These are phyloP conservation scores for Megalurothrips usitatus DNA, from an alignment of 2,888 invertebrate species.

Conservation along the genomic window DNA sequence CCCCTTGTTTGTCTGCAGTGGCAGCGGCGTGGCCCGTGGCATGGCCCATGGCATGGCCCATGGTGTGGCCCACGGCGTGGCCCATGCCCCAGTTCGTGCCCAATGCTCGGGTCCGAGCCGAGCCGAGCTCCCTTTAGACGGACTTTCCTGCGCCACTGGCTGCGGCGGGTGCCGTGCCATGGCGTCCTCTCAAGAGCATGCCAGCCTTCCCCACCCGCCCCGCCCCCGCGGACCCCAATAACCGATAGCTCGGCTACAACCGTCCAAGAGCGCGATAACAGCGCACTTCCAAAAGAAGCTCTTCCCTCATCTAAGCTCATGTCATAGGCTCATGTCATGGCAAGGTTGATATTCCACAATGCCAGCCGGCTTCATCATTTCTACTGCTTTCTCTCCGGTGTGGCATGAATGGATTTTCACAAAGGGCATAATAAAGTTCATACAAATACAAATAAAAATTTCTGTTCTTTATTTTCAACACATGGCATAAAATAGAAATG, in stretches of 20 bases:
- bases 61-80: neutral
- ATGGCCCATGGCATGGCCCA: too few relatives aligned
- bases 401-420: too few relatives aligned
- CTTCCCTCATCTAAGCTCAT: too few relatives aligned
- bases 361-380: too few relatives aligned
- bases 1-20: conserved; percentile 16
- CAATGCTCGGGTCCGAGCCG: too few relatives aligned
- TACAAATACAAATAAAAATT: too few relatives aligned
- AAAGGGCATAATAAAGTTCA: too few relatives aligned
- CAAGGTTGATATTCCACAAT: too few relatives aligned
- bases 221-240: neutral
- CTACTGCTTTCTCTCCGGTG: too few relatives aligned
- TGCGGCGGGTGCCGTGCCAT: neutral
- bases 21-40: neutral
- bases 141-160: conserved; percentile 25
- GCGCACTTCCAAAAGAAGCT: neutral
- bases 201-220: neutral
- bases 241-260: neutral
- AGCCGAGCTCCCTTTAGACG: neutral
- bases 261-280: neutral
- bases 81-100: neutral
- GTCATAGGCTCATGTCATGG: too few relatives aligned
- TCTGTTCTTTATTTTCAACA: neutral
- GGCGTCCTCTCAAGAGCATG: neutral
- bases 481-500: conserved; percentile 18